Base-by-base conservation (phyloP, 2,888 invertebrate genomes). In the Melikaiella ostensackeni region DNA sequence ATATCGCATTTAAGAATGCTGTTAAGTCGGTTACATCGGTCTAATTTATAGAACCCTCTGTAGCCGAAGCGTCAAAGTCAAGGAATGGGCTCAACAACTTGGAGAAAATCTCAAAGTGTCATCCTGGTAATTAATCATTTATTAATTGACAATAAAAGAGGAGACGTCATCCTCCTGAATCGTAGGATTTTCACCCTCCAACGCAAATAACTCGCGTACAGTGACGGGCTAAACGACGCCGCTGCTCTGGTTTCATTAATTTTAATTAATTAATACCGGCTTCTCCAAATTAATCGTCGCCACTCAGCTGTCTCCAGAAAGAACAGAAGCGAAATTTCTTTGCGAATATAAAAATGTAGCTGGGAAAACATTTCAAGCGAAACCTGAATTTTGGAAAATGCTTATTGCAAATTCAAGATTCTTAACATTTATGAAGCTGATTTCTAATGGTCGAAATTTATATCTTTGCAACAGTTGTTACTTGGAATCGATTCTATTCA, bases 101-200 rank as follows among this genome's bases (percentile, higher is more conserved):
- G 76, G 78, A 81, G 84, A 85, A 87, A 86, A 88, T 86, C 84
- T 85, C 77, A 82, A 83, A 88, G 88, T 88, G 88, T 88, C 90
- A 89, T 88, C 87, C 84, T 75, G 78, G 83, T 86, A 87, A 89
- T 89, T 89, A 90, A 90, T 90, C 88, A 90, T 87, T 84, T 85
- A 90, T 90, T 90, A 90, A 90, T 89, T 89, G 89, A 88, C 86
- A 88, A 88, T 87, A 88, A 89, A 90, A 89, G 87, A 81, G 84
- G 82, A 84, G 83, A 84, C n/a, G 86, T 88, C 89, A 88, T 88
- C 86, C 84, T 81, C 70, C 80, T 79, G 86, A 88, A 88, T 88
- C 88, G 79, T 85, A 80, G 79, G 84, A 84, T 84, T 88, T 84
- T 85, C 79, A 46, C 62, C 73, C 50, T 64, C 70, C 81, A 82